Evolutionary conservation across 2,113 vertebrate species (phyloP).

Genomic region (Zosterops pallidus): DNA sequence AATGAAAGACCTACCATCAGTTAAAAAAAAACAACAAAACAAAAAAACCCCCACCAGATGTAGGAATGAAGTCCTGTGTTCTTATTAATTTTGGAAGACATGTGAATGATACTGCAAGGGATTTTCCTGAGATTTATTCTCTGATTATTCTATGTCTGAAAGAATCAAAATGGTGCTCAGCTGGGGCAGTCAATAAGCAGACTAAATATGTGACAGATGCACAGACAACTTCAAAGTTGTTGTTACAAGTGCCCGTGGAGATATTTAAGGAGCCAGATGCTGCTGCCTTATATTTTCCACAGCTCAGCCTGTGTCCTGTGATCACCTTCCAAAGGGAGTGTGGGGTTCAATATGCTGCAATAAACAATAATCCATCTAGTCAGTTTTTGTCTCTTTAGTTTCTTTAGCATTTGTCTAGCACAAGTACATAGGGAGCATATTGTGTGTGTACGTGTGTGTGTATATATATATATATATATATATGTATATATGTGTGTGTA

Average conservation of each 20-base stretch:
- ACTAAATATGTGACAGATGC: conserved; percentile 71
- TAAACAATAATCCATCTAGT: neutral
- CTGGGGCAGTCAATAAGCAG: conserved; percentile 69
- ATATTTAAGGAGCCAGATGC: conserved; percentile 74
- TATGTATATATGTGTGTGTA: accelerated
- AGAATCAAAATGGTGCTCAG: conserved; percentile 71
- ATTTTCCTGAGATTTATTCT: conserved; percentile 71
- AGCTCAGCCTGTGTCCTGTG: conserved; percentile 55
- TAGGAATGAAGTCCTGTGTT: conserved; percentile 16
- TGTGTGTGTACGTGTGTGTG: too few species aligned
- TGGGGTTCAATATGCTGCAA: conserved; percentile 40
- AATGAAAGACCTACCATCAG: conserved; percentile 19
- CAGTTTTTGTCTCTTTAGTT: neutral
- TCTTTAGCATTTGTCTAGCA: neutral
- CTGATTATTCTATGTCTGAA: conserved; percentile 61
- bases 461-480: too few species aligned
- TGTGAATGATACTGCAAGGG: conserved; percentile 49
- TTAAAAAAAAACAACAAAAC: neutral
- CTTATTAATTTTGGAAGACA: conserved; percentile 50
- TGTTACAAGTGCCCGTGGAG: conserved; percentile 71
- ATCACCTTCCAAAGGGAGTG: conserved; percentile 66
- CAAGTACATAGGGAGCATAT: neutral
- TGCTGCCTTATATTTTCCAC: conserved; percentile 50
- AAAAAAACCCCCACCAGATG: neutral
- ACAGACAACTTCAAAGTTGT: conserved; percentile 73